A percentile compares a stretch with the other conserved stretches of the same genome.
Conservation (phyloP, 2,797 vertebrate genomes). For the Naso thynnoides region DNA sequence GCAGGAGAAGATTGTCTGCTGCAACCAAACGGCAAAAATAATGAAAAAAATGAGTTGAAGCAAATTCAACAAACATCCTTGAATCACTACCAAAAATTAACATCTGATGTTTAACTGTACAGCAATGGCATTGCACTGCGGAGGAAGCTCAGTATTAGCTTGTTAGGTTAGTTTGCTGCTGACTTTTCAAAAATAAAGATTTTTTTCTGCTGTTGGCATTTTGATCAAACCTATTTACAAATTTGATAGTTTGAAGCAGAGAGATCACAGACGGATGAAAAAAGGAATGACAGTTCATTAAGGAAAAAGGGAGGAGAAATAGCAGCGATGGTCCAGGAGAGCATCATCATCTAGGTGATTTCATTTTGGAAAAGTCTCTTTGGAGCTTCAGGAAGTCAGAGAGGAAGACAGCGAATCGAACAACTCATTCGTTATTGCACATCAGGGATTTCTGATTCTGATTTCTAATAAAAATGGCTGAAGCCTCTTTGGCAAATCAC, state of each 20-base stretch:
- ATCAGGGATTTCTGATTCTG: conserved; percentile 5
- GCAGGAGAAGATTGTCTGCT: background rate
- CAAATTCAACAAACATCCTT: background rate
- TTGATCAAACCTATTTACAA: too few species aligned
- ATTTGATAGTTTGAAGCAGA: background rate
- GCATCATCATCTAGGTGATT: background rate
- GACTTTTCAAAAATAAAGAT: too few species aligned
- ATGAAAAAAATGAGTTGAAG: background rate
- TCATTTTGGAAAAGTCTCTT: background rate
- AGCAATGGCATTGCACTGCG: too few species aligned
- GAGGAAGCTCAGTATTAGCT: background rate
- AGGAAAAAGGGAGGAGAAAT: background rate
- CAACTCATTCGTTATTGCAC: background rate
- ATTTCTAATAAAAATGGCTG: background rate
- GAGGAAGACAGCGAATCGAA: conserved; percentile 18
- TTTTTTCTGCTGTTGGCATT: too few species aligned
- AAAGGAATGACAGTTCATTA: background rate
- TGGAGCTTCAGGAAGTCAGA: background rate
- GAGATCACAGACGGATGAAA: background rate
- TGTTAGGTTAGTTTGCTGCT: background rate
- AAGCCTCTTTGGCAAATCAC: background rate
- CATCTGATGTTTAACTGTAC: background rate
- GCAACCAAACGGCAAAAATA: background rate
- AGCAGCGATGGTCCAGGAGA: background rate
- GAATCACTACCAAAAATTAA: background rate